phyloP scores from a whole-genome alignment of 1,140 invertebrate species.

The Procambarus virginalis region DNA sequence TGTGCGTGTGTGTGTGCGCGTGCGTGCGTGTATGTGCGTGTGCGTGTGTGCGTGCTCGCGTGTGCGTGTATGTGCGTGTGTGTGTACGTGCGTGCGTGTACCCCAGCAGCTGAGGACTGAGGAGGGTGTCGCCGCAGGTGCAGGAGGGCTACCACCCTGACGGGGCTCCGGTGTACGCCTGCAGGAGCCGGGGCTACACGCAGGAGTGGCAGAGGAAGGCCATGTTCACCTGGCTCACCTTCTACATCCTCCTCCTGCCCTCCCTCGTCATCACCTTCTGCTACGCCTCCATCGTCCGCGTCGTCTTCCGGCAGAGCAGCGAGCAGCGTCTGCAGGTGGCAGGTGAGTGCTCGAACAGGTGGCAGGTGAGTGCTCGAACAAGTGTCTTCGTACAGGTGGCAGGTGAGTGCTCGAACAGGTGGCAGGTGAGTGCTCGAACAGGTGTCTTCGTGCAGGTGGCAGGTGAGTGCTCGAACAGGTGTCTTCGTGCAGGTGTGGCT shows the following conservation, averaged over 20 bases:
- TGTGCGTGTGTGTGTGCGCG: no score
- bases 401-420: no score
- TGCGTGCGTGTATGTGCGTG: background rate
- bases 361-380: no score
- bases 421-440: no score
- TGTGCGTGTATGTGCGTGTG: conserved; percentile 27
- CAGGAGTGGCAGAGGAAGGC: conserved; percentile 44
- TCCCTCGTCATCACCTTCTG: conserved; percentile 38
- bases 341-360: conserved; percentile 26
- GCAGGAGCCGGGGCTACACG: conserved; percentile 29
- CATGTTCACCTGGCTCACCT: conserved; percentile 43
- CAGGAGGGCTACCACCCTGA: conserved; percentile 44
- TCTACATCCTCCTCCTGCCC: conserved; percentile 39
- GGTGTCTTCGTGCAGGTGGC: no score
- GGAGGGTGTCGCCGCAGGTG: conserved; percentile 1
- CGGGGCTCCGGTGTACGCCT: conserved; percentile 35
- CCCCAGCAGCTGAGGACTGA: no score
- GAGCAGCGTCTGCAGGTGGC: conserved; percentile 12
- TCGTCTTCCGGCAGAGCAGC: conserved; percentile 28
- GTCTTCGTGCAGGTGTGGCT: no score
- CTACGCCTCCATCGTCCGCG: conserved; percentile 45
- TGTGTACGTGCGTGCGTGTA: background rate
- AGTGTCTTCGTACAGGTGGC: no score
- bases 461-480: no score
- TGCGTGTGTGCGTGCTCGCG: conserved; percentile 20